Base-by-base conservation (phyloP, 2,113 vertebrate species). In the Brienomyrus brachyistius region DNA sequence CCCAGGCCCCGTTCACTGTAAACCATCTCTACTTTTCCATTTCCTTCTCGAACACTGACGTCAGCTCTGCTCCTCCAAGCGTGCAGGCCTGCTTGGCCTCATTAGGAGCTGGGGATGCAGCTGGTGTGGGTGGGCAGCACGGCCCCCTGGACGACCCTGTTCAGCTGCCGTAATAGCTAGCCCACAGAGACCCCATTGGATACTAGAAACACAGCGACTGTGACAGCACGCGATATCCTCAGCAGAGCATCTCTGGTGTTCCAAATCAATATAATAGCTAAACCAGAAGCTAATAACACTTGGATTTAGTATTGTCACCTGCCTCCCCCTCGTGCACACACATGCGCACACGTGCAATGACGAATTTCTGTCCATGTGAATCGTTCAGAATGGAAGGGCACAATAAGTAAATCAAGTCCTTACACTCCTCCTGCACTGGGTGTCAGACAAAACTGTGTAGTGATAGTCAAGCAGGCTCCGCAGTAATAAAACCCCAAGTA, bases 1-100 rank as follows among this genome's bases (percentile, higher is more conserved):
- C 48, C 23, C 21, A 2, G n/a, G 21, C n/a, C 47, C 19, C 9
- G 9, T 21, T 51, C 83, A 85, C 48, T 51, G 47, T 50, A 85
- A 86, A 86, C 11, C n/a, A 86, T 27, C 23, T 86, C 83, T 31
- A 15, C 48, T 86, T 50, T 86, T 51, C 83, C 83, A 86, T 86
- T 86, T 86, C 83, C 83, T 86, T 27, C 83, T 86, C 4, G 21
- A 5, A 11, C 23, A 27, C 83, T 86, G 83, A 86, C 48, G 23
- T 86, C 17, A n/a, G 83, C 48, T 11, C 31, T 2, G 47, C 19
- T 51, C 48, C 47, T 86, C n/a, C n/a, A 5, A 84, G 43, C 82
- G 23, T 48, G 82, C 40, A 47, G 45, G 35, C 19, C 82, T 48
- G 82, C 19, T 48, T 9, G 19, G 77, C 40, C 77, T 82, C 77